A percentile compares a stretch with the other conserved stretches of the same genome.
These are phyloP conservation scores for Phymatocera aterrima DNA, from an alignment of 2,888 invertebrate species.

Conservation along the genomic window DNA sequence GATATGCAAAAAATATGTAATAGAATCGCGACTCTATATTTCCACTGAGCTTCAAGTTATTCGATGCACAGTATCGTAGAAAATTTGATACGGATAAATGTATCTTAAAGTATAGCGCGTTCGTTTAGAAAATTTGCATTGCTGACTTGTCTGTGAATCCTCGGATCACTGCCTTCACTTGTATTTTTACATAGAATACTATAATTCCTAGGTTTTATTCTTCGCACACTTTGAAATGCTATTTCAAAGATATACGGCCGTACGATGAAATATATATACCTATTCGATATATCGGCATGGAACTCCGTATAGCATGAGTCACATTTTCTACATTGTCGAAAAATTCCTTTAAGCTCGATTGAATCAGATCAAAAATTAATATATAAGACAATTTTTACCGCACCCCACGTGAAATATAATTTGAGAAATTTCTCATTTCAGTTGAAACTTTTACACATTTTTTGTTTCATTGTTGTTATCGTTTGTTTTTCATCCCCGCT, in stretches of 20 bases:
- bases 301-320: background rate
- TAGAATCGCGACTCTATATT: background rate
- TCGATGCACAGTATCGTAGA: background rate
- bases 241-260: slow-evolving; percentile 38
- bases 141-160: slow-evolving; percentile 22
- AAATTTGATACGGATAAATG: background rate
- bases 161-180: background rate
- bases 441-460: background rate
- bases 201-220: slow-evolving; percentile 11
- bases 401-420: background rate
- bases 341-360: slow-evolving; percentile 2
- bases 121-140: background rate
- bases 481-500: background rate
- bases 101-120: background rate
- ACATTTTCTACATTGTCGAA: slow-evolving; percentile 1
- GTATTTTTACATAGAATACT: no score
- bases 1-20: no score
- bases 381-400: background rate
- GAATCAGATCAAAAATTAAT: background rate
- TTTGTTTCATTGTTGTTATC: background rate
- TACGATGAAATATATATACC: background rate
- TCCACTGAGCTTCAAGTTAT: background rate
- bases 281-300: background rate
- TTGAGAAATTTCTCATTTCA: background rate
- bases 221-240: slow-evolving; percentile 29